A percentile compares a stretch with the other conserved stretches of the same genome.
Evolutionary conservation across 1,140 invertebrate genomes (phyloP).

Genomic region (Condylostylus longicornis): DNA sequence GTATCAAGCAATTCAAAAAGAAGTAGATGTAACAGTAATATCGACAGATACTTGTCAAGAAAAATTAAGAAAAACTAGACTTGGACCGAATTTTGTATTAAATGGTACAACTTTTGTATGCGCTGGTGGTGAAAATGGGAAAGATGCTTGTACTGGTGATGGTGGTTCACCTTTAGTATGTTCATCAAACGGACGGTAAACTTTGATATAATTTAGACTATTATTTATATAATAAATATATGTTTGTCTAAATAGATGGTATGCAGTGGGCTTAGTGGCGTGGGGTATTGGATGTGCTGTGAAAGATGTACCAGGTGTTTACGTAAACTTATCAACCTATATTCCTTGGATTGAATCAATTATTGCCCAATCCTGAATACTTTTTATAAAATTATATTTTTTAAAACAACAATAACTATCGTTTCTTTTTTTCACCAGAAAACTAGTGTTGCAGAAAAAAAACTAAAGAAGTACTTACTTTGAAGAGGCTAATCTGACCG

Average conservation of each 20-base stretch:
- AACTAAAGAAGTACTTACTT: slow-evolving; percentile 34
- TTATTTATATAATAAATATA: too few relatives aligned
- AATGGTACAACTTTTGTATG: slow-evolving; percentile 54
- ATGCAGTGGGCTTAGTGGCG: slow-evolving; percentile 47
- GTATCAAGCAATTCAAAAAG: slow-evolving; percentile 49
- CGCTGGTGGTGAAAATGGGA: slow-evolving; percentile 57
- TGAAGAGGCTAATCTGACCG: slow-evolving; percentile 66
- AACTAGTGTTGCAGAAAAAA: background rate
- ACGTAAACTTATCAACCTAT: slow-evolving; percentile 47
- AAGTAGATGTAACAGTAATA: slow-evolving; percentile 55
- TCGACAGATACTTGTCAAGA: slow-evolving; percentile 44
- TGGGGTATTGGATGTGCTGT: slow-evolving; percentile 60
- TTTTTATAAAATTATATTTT: too few relatives aligned
- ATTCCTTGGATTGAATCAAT: slow-evolving; percentile 44
- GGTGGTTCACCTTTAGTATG: slow-evolving; percentile 63
- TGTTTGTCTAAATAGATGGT: too few relatives aligned
- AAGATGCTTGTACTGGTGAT: slow-evolving; percentile 63
- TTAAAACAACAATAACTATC: too few relatives aligned
- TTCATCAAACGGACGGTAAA: slow-evolving; percentile 36
- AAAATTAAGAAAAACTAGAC: slow-evolving; percentile 43
- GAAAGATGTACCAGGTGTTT: slow-evolving; percentile 47
- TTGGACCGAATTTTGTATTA: slow-evolving; percentile 45
- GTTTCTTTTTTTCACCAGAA: too few relatives aligned
- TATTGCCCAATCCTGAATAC: too few relatives aligned
- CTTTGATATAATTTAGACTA: too few relatives aligned